Conservation (phyloP, 2,113 vertebrate genomes). For the Phoxinus phoxinus region DNA sequence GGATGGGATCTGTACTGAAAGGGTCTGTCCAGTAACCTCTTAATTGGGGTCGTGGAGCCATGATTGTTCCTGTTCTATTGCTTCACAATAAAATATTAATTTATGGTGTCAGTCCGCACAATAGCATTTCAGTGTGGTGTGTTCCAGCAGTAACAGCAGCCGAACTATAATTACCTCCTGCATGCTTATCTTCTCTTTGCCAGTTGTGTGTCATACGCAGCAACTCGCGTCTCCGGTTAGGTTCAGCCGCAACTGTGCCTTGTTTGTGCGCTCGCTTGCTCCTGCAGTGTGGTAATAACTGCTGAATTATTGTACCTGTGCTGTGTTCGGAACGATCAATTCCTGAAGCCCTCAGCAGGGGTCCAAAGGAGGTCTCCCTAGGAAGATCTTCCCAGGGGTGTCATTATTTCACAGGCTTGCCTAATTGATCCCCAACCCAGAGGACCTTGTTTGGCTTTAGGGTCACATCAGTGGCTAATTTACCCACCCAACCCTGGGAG, state of each 20-base stretch:
- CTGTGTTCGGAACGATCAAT: constrained; percentile 54
- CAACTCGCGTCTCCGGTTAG: constrained; percentile 23
- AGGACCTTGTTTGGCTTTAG: constrained; percentile 49
- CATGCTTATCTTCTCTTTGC: constrained; percentile 38
- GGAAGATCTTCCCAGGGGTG: constrained; percentile 69
- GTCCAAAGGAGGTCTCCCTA: constrained; percentile 49
- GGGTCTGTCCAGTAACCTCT: constrained; percentile 11
- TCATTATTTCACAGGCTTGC: constrained; percentile 61
- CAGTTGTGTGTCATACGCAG: constrained; percentile 43
- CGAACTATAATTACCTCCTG: constrained; percentile 43
- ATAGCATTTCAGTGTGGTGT: constrained; percentile 19
- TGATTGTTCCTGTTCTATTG: constrained; percentile 13
- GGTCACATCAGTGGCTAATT: constrained; percentile 54
- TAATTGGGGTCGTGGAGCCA: constrained; percentile 37
- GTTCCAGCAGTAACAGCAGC: constrained; percentile 10
- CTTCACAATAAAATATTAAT: constrained; percentile 38
- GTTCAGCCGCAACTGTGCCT: constrained; percentile 28
- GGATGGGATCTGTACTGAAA: constrained; percentile 14
- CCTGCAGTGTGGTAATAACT: constrained; percentile 51
- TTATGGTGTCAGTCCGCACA: constrained; percentile 24
- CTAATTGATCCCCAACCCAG: constrained; percentile 73
- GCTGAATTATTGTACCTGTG: constrained; percentile 42
- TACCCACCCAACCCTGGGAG: constrained; percentile 45
- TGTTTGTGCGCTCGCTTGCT: constrained; percentile 28
- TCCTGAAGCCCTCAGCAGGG: constrained; percentile 35